Evolutionary conservation across 2,113 vertebrate species (phyloP).

Genomic region (Channa maculata): DNA sequence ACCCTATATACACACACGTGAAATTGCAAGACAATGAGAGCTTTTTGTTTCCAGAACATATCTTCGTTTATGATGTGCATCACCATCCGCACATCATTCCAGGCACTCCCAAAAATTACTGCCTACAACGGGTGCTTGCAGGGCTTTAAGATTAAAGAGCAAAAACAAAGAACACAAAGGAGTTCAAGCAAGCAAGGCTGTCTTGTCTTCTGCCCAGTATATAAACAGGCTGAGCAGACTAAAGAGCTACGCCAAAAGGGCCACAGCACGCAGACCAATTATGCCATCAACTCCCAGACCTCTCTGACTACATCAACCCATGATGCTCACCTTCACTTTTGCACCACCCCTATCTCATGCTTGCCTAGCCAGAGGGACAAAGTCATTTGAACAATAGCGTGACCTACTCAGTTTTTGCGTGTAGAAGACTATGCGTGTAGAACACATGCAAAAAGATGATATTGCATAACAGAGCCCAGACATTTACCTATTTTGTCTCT

Average conservation of each 20-base stretch:
- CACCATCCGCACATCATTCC: background rate
- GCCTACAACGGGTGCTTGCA: background rate
- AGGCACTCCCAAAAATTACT: background rate
- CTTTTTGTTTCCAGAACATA: no score
- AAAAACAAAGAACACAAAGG: slow-evolving; percentile 3
- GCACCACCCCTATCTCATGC: slow-evolving; percentile 37
- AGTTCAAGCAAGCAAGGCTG: slow-evolving; percentile 12
- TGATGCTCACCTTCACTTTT: slow-evolving; percentile 36
- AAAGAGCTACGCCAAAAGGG: slow-evolving; percentile 44
- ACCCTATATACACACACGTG: no score
- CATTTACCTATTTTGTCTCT: background rate
- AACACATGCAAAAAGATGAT: background rate
- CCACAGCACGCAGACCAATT: slow-evolving; percentile 19
- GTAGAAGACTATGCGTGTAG: background rate
- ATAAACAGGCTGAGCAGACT: slow-evolving; percentile 40
- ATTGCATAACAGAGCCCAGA: slow-evolving; percentile 6
- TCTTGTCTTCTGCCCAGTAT: slow-evolving; percentile 9
- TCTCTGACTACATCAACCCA: slow-evolving; percentile 60
- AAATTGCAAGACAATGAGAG: no score
- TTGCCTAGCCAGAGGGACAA: slow-evolving; percentile 41
- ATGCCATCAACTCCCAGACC: slow-evolving; percentile 41
- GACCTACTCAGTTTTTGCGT: slow-evolving; percentile 21
- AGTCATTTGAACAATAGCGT: slow-evolving; percentile 20
- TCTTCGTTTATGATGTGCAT: background rate
- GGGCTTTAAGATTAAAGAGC: background rate